Evolutionary conservation across 1,140 invertebrate species (phyloP).

Genomic region (Leguminivora glycinivorella): DNA sequence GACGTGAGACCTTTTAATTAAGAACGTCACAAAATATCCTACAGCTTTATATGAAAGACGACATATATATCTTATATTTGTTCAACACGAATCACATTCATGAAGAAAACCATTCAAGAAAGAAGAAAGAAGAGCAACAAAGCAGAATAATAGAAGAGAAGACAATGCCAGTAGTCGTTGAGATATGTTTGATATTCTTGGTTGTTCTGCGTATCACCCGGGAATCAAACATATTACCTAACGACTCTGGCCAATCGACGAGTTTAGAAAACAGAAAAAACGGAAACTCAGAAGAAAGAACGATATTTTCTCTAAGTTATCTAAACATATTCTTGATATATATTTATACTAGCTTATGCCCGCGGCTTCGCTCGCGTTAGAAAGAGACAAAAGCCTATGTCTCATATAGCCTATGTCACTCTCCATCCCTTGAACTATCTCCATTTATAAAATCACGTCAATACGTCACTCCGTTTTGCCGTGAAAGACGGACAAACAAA

Average conservation of each 20-base stretch:
- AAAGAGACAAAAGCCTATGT: too few species aligned
- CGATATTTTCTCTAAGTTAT: too few species aligned
- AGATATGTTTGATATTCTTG: conserved; percentile 99
- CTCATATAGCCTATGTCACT: too few species aligned
- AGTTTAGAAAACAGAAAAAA: conserved; percentile 23
- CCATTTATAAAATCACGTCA: too few species aligned
- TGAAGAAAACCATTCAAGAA: conserved; percentile 29
- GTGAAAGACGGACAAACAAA: too few species aligned
- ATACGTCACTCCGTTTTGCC: too few species aligned
- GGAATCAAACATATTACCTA: conserved; percentile 99
- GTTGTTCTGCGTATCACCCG: conserved; percentile 95
- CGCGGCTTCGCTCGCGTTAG: too few species aligned
- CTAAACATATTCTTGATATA: too few species aligned
- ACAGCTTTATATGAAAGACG: conserved; percentile 5
- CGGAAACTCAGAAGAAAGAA: conserved; percentile 32
- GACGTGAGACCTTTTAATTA: too few species aligned
- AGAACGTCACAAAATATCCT: too few species aligned
- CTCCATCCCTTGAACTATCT: too few species aligned
- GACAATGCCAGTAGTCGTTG: conserved; percentile 79
- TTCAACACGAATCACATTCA: background rate
- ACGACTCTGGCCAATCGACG: conserved; percentile 65
- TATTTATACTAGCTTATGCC: too few species aligned
- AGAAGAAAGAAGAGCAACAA: conserved; percentile 37
- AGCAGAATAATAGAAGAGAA: conserved; percentile 31
- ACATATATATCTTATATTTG: background rate